Base-by-base conservation (phyloP, 2,888 invertebrate species). In the Bursaphelenchus okinawaensis region DNA sequence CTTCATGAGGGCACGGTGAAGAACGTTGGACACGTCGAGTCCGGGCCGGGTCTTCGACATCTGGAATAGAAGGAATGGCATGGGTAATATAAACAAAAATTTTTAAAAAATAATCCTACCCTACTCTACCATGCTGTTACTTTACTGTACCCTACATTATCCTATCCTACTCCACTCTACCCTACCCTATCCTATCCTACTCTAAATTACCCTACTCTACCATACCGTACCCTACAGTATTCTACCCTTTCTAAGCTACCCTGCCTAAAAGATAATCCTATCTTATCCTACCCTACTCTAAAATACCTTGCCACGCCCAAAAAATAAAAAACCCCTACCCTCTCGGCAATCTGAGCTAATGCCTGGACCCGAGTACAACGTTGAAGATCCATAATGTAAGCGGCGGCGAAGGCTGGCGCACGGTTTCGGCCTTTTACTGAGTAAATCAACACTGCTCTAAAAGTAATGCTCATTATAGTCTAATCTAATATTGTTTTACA, bases 381-480 rank as follows among this genome's bases (percentile, higher is more conserved):
- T 55, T 78, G 69, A 12, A 66, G 67, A 51, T 71, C 62, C 79
- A 79, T 79, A 51, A 79, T 54, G 52, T 79, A 77, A 19, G 79
- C 79, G 29, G 78, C 75, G 7, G 74, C 77, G 55, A 79, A 78
- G 12, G 79, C 75, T 7, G 79, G 79, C 1, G 78, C 79, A 16
- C 79, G 68, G 63, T 79, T 79, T 26, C 79, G 64, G 7, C 78
- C 79, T 16, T 72, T 70, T 23, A 72, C 66, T 19, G 78, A 80
- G 65, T 79, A 75, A 52, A 79, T 77, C 52, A 79, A 67, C 23
- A 79, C 79, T 62, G 67, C 52, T 22, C 68, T 68, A 22, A n/a
- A 62, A 31, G 16, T 9, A 6, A 1, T 40, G 40, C 9, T 61
- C 20, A n/a, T 56, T 56, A 29, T 27, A n/a, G 26, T 6, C 16